These are phyloP conservation scores for Platanista minor DNA, from an alignment of 2,113 vertebrate species.

Conservation along the genomic window DNA sequence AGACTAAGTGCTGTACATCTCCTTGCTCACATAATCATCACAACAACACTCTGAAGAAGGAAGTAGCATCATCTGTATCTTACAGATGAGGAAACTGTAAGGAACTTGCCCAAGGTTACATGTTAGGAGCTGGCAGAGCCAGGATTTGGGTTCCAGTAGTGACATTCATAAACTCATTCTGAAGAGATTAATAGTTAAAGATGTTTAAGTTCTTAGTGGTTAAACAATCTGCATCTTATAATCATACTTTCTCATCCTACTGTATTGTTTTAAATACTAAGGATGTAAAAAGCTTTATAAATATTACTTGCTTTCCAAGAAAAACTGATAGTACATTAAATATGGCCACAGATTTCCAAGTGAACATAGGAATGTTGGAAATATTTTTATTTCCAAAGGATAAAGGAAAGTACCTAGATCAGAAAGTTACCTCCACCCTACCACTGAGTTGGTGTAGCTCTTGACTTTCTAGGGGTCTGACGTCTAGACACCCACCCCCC, in stretches of 20 bases:
- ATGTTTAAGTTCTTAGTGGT: neutral
- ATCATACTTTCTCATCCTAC: neutral
- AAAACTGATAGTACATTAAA: neutral
- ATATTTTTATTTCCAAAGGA: neutral
- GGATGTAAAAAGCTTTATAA: neutral
- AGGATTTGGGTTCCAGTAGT: neutral
- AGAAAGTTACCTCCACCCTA: neutral
- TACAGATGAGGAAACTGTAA: neutral
- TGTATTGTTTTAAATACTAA: neutral
- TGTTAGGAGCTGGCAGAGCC: neutral
- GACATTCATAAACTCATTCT: neutral
- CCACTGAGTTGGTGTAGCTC: neutral
- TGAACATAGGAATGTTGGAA: neutral
- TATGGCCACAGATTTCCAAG: neutral
- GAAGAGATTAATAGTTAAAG: neutral
- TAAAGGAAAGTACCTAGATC: neutral
- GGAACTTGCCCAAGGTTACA: neutral
- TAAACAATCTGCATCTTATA: neutral
- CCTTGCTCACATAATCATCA: neutral
- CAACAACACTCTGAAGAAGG: neutral
- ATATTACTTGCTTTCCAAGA: neutral
- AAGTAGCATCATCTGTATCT: neutral
- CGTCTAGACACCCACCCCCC: neutral
- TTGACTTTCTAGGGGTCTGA: neutral
- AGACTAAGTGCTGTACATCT: neutral